Percentiles rank a stretch among this genome's conserved stretches.
These are phyloP conservation scores for Zophobas atratus DNA, from an alignment of 1,140 invertebrate species.

Conservation along the genomic window DNA sequence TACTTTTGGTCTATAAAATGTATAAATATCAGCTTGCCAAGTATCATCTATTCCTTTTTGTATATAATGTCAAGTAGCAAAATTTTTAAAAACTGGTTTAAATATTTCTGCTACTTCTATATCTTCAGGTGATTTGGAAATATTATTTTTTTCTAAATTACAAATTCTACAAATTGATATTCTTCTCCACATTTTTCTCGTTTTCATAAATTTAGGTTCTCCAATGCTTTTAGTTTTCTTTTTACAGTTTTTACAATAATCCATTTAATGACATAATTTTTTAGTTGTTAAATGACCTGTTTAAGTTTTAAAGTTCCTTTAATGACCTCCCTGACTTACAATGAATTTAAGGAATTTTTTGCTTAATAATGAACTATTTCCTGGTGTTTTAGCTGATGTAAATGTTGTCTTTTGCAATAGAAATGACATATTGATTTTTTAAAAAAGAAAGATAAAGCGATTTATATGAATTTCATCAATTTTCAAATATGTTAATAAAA, in stretches of 20 bases:
- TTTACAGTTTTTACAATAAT: background rate
- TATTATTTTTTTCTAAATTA: background rate
- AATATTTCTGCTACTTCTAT: background rate
- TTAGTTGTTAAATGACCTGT: too few relatives aligned
- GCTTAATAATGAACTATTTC: slow-evolving; percentile 9
- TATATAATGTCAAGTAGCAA: background rate
- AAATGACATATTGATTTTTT: slow-evolving; percentile 11
- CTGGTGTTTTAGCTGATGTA: slow-evolving; percentile 14
- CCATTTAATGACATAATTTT: background rate
- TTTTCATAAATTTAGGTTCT: background rate
- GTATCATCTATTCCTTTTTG: background rate
- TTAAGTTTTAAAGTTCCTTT: too few relatives aligned
- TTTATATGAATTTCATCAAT: slow-evolving; percentile 17
- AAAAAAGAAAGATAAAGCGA: slow-evolving; percentile 19
- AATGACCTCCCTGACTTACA: too few relatives aligned
- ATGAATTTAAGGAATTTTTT: too few relatives aligned
- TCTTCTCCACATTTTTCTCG: background rate
- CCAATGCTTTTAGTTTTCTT: background rate
- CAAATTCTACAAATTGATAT: background rate
- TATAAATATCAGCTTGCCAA: background rate
- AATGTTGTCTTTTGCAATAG: slow-evolving; percentile 9
- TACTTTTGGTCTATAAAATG: background rate
- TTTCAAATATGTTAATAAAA: slow-evolving; percentile 45
- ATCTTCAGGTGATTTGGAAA: background rate
- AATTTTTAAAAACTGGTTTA: background rate